These are phyloP conservation scores for Aproaerema taeniolella DNA, from an alignment of 2,888 invertebrate genomes.

Conservation along the genomic window DNA sequence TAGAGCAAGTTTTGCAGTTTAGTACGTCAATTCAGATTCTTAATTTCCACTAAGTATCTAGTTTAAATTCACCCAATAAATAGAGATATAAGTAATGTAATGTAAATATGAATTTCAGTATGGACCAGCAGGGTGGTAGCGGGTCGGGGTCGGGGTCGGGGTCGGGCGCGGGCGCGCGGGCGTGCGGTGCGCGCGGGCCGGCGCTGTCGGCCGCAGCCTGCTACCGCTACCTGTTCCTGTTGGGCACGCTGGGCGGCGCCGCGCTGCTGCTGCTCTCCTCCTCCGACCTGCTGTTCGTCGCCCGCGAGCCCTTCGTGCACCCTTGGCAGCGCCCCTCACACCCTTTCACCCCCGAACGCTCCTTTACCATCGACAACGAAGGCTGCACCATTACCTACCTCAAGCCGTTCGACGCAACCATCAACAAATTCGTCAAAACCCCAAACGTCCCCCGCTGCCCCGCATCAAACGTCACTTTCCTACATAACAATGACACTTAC, in stretches of 20 bases:
- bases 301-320: constrained; percentile 29
- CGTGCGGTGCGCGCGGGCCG: constrained; percentile 28
- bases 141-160: too few species aligned
- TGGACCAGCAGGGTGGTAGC: constrained; percentile 41
- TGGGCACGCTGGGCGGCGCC: constrained; percentile 48
- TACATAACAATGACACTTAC: constrained; percentile 79
- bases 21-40: too few species aligned
- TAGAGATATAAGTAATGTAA: too few species aligned
- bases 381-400: constrained; percentile 83
- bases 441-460: constrained; percentile 73
- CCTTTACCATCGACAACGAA: constrained; percentile 77
- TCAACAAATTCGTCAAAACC: constrained; percentile 70
- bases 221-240: constrained; percentile 51
- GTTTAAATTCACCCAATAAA: too few species aligned
- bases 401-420: constrained; percentile 76
- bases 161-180: too few species aligned
- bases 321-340: constrained; percentile 22
- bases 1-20: too few species aligned
- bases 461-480: constrained; percentile 66
- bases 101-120: too few species aligned
- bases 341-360: constrained; percentile 30
- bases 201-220: constrained; percentile 41
- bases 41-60: too few species aligned
- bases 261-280: constrained; percentile 51
- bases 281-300: constrained; percentile 41